Evolutionary conservation across 2,113 vertebrate genomes (phyloP).

Genomic region (Carassius auratus): DNA sequence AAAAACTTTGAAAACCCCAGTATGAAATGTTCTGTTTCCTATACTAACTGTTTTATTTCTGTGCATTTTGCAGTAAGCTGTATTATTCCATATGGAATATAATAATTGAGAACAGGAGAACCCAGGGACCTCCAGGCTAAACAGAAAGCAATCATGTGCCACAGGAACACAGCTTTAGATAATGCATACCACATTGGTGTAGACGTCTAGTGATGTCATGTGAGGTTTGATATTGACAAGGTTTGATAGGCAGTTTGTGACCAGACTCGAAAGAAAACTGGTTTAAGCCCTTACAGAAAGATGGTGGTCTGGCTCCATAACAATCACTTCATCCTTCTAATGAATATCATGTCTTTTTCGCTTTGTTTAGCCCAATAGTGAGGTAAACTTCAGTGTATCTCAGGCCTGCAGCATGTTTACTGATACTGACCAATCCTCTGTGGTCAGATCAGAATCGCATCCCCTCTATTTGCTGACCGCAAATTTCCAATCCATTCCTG

Average conservation of each 20-base stretch:
- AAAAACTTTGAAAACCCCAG: not conserved
- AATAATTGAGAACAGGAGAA: slow-evolving; percentile 6
- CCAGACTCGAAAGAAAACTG: not conserved
- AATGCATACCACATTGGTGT: not conserved
- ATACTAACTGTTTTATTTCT: not conserved
- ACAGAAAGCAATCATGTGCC: slow-evolving; percentile 6
- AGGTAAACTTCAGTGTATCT: not conserved
- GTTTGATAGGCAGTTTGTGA: not conserved
- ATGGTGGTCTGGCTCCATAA: not conserved
- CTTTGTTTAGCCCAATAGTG: not conserved
- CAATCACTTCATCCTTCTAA: slow-evolving; percentile 17
- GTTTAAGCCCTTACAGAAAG: not conserved
- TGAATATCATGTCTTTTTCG: not conserved
- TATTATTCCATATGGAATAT: not conserved
- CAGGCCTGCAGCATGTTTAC: slow-evolving; percentile 16
- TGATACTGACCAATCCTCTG: not conserved
- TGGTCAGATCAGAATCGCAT: not conserved
- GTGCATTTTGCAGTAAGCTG: not conserved
- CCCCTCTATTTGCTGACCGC: not conserved
- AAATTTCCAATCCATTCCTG: slow-evolving; percentile 6
- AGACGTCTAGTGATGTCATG: not conserved
- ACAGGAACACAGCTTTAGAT: slow-evolving; percentile 1
- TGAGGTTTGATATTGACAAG: not conserved
- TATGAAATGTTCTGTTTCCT: not conserved
- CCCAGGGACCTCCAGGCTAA: not conserved